phyloP scores from a whole-genome alignment of 2,888 invertebrate species.

The Pogonocherus hispidulus region DNA sequence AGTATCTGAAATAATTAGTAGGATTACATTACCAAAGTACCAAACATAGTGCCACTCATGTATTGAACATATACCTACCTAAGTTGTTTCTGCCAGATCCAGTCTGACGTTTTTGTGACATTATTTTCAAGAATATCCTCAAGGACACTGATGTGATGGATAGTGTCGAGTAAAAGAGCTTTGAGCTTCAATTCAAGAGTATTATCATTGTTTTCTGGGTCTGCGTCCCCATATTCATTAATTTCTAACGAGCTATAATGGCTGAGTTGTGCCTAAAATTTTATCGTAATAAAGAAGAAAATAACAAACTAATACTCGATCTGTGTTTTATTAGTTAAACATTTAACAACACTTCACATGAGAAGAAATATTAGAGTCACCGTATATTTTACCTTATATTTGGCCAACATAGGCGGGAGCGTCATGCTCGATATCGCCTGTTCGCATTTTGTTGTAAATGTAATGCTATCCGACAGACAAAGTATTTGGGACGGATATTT shows the following conservation, averaged over 20 bases:
- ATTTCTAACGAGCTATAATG: slow-evolving; percentile 70
- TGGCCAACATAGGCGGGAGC: slow-evolving; percentile 70
- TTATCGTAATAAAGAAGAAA: too few species aligned
- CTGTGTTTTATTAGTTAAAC: too few species aligned
- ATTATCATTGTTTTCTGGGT: slow-evolving; percentile 53
- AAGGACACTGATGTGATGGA: slow-evolving; percentile 90
- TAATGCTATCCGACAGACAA: slow-evolving; percentile 86
- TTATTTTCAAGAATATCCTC: slow-evolving; percentile 81
- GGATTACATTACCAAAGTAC: too few species aligned
- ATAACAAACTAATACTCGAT: too few species aligned
- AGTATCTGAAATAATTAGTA: slow-evolving; percentile 73
- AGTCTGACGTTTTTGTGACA: slow-evolving; percentile 79
- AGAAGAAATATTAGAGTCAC: too few species aligned
- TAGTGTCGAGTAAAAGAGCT: slow-evolving; percentile 92
- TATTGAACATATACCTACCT: slow-evolving; percentile 70
- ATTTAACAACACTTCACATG: too few species aligned
- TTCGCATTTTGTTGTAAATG: slow-evolving; percentile 89
- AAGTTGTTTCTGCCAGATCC: slow-evolving; percentile 97
- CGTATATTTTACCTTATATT: slow-evolving; percentile 67
- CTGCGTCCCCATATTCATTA: slow-evolving; percentile 22
- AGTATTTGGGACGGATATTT: slow-evolving; percentile 85
- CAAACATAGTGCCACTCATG: too few species aligned
- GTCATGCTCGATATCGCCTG: slow-evolving; percentile 80
- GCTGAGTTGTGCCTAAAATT: slow-evolving; percentile 68
- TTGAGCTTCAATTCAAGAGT: slow-evolving; percentile 84